Evolutionary conservation across 2,113 vertebrate species (phyloP), one percentile per base, ranked within the genome.

Genomic region (Agelaius phoeniceus): DNA sequence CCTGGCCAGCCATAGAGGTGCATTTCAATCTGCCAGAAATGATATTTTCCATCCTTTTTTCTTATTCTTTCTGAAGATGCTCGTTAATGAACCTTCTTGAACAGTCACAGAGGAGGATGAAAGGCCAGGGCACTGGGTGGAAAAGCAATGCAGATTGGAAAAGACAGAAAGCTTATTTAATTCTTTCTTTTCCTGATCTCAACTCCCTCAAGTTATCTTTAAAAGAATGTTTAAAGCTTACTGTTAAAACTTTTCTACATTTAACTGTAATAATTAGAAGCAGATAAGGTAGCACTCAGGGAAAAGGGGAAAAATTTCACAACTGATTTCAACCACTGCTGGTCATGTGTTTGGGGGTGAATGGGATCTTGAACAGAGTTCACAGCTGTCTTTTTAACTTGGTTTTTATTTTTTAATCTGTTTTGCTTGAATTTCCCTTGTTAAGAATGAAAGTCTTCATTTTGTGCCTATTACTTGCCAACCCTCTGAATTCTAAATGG

Each of bases 11-110:
- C 57, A 41, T 8, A 79, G 86, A 90, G 23, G 27, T 21, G 28
- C 43, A 39, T 78, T 87, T 76, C 66, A 68, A 6, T 48, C 79
- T 93, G 44, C 48, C 75, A 81, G 73, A 31, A n/a, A 26, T 49
- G 2, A 0, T 94, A 12, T 61, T 44, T 84, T 87, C 74, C 22
- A 23, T 74, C 61, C 52, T 93, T 46, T 90, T 97, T 87, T 95
- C 94, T 89, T 91, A 94, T 91, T 94, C 92, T 87, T 92, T 97
- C 87, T 93, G 86, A 96, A 97, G 83, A 89, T 88, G 87, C 68
- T 87, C 75, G 31, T 71, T 96, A 91, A 82, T 76, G 79, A 93
- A 95, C 43, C 75, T 89, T 79, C 84, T 87, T 78, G 76, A 96
- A 76, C 57, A 72, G 71, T 46, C 71, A 37, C 44, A 73, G 67